Conservation (phyloP, 2,113 vertebrate species). For the Pterocles orientalis region DNA sequence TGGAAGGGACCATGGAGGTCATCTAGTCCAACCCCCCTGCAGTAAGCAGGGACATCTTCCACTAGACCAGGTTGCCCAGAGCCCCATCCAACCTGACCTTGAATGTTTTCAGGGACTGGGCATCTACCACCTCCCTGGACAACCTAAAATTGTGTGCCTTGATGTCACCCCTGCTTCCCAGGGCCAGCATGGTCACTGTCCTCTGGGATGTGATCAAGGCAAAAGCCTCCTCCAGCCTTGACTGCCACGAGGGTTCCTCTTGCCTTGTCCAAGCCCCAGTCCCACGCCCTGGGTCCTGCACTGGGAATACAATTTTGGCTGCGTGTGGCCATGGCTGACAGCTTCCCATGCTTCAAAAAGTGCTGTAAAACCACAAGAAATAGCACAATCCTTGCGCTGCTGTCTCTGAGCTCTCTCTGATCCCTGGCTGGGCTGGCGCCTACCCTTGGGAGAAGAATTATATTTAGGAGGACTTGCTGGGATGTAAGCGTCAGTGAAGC, state of each 20-base stretch:
- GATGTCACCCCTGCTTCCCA: not conserved
- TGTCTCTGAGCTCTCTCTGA: not conserved
- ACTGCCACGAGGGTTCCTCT: not conserved
- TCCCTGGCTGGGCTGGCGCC: not conserved
- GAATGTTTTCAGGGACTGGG: too few species aligned
- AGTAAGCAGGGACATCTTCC: too few species aligned
- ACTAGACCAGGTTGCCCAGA: too few species aligned
- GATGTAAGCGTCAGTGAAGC: not conserved
- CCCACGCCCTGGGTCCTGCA: not conserved
- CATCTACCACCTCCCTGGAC: too few species aligned
- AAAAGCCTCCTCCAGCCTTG: not conserved
- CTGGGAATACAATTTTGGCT: not conserved
- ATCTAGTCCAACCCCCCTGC: too few species aligned
- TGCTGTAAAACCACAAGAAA: not conserved
- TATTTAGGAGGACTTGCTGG: not conserved
- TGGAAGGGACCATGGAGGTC: too few species aligned
- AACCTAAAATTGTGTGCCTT: not conserved
- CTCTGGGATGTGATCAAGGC: not conserved
- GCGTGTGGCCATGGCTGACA: not conserved
- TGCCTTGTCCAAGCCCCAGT: not conserved
- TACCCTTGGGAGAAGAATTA: not conserved
- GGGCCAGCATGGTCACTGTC: not conserved
- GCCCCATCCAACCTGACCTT: too few species aligned
- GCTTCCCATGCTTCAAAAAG: conserved; percentile 30
- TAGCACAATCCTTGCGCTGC: not conserved